phyloP scores from a whole-genome alignment of 1,140 invertebrate species.

The Coenobita brevimanus region DNA sequence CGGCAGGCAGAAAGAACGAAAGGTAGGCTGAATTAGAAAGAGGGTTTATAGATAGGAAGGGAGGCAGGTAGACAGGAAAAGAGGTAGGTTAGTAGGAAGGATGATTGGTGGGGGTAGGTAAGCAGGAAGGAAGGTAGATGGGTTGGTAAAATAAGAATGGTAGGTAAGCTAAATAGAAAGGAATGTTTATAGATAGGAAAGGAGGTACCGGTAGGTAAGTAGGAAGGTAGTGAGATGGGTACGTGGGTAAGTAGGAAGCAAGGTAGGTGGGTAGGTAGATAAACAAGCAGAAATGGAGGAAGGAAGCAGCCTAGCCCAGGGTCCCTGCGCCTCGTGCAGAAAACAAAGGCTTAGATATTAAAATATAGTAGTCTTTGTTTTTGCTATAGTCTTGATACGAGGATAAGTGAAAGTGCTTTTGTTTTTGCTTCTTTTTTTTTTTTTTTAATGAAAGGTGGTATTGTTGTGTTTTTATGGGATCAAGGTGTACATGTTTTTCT shows the following conservation, averaged over 20 bases:
- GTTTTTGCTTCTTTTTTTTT: no score
- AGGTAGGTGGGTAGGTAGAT: neutral
- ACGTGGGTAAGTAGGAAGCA: neutral
- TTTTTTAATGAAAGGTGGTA: no score
- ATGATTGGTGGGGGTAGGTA: neutral
- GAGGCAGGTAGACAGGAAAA: neutral
- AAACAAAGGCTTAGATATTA: no score
- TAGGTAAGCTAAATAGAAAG: neutral
- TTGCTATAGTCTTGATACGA: no score
- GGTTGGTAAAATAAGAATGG: neutral
- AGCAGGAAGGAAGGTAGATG: neutral
- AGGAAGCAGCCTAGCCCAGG: neutral
- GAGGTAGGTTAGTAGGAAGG: neutral
- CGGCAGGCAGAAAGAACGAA: conserved; percentile 12
- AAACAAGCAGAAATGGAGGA: neutral
- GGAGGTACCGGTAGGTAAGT: neutral
- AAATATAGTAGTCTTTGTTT: no score
- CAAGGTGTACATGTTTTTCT: no score
- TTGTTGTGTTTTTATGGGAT: no score
- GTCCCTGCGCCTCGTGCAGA: no score
- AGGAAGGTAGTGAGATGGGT: neutral
- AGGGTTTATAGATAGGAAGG: neutral
- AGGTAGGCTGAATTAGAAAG: neutral
- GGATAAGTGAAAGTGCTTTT: no score
- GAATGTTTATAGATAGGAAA: neutral